Evolutionary conservation across 2,888 invertebrate species (phyloP), one percentile per base, ranked within the genome.

Genomic region (Protula sp.): DNA sequence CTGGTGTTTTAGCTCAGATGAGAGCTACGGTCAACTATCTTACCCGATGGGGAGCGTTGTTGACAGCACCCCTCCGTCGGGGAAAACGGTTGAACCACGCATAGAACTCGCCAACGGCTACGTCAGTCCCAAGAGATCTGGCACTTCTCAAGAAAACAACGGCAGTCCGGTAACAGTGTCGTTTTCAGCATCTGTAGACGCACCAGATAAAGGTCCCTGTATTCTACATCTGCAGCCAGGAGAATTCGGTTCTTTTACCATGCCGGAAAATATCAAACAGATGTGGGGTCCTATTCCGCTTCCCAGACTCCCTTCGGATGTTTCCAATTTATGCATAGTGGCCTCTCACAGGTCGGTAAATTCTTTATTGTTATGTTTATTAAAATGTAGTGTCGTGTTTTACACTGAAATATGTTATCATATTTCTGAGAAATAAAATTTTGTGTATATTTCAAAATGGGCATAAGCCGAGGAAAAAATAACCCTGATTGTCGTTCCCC

Each of bases 281-380:
- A 63, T 80, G 54, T 80, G 80, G 80, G 80, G 80, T 38, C 80
- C 80, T 14, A 73, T 79, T 2, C 74, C 74, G 2, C 68, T 80
- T 26, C 70, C 73, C 5, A 64, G 69, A 28, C 70, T 78, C 47
- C 77, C 79, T 14, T 65, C 67, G 24, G 77, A 74, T 14, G 67
- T 71, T 3, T 70, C 72, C n/a, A 79, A 78, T 63, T 72, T 65
- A 22, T 80, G 79, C 64, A 70, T 72, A 38, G 79, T 78, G 14
- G 79, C 79, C 2, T 74, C 75, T 52, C 80, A 80, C 67, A 77
- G 64, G 66, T 66, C 3, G 53, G 62, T 54, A 50, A 5, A 50
- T 19, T 5, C 50, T 50, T 22, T 9, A 50, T 22, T 50, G 9
- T 38, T 9, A 38, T 38, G n/a, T 38, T n/a, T n/a, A n/a, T n/a